Base-by-base conservation (phyloP, 2,113 vertebrate genomes). In the Sinocyclocheilus anshuiensis region DNA sequence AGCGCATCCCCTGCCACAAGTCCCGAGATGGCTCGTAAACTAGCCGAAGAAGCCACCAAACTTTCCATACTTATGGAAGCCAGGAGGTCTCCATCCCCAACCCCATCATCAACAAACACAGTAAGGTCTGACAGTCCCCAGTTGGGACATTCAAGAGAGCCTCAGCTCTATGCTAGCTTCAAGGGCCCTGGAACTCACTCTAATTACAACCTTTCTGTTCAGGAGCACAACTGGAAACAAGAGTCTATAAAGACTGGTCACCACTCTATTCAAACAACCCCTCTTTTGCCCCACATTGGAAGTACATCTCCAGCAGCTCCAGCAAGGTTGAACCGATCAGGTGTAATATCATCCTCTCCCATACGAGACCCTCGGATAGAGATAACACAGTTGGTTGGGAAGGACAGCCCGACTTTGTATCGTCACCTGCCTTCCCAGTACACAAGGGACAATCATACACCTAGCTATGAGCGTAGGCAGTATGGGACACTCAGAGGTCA, bases 41-140 rank as follows among this genome's bases (percentile, higher is more conserved):
- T 91, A 63, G 90, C 90, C 0, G 67, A 90, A 71, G 94, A 94
- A 45, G 91, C 92, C 7, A 86, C 85, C 80, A 92, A 85, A 57
- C 11, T 92, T 48, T 94, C 92, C n/a, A 77, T 86, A 20, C 91
- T 90, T 77, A 84, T 89, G 24, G 93, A 90, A 16, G 83, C 72
- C 42, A 89, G 90, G 42, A 85, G 78, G 18, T 89, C 86, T 80
- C 88, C 90, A 1, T 95, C 92, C 7, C 93, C 92, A 3, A 87
- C 90, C 6, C 77, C 80, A 20, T 93, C 91, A 48, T 89, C 85
- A 0, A 36, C 69, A 0, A 93, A 94, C 18, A 90, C 88, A 0
- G 26, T 84, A 45, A 84, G 85, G 7, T 90, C 91, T 9, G 90
- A 92, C 16, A 92, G 91, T 89, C 88, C 92, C 24, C 91, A 48